Evolutionary conservation across 2,888 invertebrate genomes (phyloP).

Genomic region (Odontocerum albicorne): DNA sequence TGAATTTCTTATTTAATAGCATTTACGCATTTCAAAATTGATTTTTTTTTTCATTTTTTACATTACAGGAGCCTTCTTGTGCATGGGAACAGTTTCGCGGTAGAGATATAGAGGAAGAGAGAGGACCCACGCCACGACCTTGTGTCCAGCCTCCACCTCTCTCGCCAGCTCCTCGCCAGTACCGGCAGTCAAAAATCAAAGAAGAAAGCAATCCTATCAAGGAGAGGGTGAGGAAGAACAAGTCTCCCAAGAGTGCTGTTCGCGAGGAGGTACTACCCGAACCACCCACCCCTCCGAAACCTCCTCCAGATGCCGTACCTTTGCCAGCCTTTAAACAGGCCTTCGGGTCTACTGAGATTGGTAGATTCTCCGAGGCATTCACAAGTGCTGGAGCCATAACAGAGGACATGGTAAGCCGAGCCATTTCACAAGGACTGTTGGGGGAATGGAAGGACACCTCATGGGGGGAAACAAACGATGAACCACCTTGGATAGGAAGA

Average conservation of each 20-base stretch:
- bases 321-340: constrained; percentile 83
- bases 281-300: constrained; percentile 21
- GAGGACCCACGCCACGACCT: constrained; percentile 5
- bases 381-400: constrained; percentile 50
- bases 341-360: constrained; percentile 83
- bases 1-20: not conserved
- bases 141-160: not conserved
- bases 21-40: not conserved
- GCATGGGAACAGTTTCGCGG: constrained; percentile 14
- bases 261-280: constrained; percentile 26
- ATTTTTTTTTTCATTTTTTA: too few relatives aligned
- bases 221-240: constrained; percentile 28
- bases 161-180: constrained; percentile 27
- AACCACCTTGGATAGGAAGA: constrained; percentile 8
- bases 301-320: constrained; percentile 47
- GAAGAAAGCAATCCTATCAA: constrained; percentile 26
- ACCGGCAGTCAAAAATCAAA: constrained; percentile 33
- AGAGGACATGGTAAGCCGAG: constrained; percentile 42
- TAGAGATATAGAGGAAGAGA: constrained; percentile 9
- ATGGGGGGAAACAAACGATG: constrained; percentile 11
- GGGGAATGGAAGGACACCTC: constrained; percentile 17
- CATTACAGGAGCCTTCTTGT: constrained; percentile 4
- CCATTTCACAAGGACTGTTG: constrained; percentile 26
- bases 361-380: constrained; percentile 77
- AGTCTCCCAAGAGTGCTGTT: constrained; percentile 34